Evolutionary conservation across 2,888 invertebrate species (phyloP), one percentile per base, ranked within the genome.

Genomic region (Nycteola revayana): DNA sequence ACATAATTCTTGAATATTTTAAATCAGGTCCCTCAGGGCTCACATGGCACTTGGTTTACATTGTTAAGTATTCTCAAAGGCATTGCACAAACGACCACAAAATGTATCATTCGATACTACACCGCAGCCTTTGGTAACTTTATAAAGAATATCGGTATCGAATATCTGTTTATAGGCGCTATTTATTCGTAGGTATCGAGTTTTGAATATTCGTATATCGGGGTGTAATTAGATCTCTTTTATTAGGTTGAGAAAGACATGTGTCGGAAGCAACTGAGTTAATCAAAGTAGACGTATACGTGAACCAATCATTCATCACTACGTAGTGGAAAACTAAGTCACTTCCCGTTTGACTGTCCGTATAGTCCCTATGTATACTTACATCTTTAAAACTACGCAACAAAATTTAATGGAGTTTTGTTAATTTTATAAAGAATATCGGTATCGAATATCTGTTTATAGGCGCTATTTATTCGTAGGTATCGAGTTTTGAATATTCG

Each of bases 201-300:
- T 14, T 14, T 14, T 14, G 14, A 5, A 14, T 36, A 36, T 42
- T 34, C 32, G 14, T 41, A 24, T 40, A 25, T 24, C 22, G 26
- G 26, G 28, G 21, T 10, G 40, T 38, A 56, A 56, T 51, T 26
- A 18, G 29, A 42, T 52, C 23, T 20, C 25, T 21, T 40, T 20
- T 46, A 46, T 42, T 40, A 20, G n/a, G n/a, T 33, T 29, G 8
- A 21, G 34, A 30, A 7, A 21, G 34, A 30, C 42, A 56, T 29
- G 24, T 35, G 32, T 40, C 46, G 33, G 10, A 2, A 34, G 42
- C 25, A 40, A 49, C 10, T 38, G 28, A 22, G 25, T 55, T 44
- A 30, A 44, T 50, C 50, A 33, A 35, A 42, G 14, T n/a, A n/a
- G n/a, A n/a, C n/a, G n/a, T n/a, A n/a, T n/a, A n/a, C n/a, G n/a